A percentile compares a stretch with the other conserved stretches of the same genome.
Evolutionary conservation across 2,113 vertebrate species (phyloP).

Genomic region (Pelecanoides urinatrix): DNA sequence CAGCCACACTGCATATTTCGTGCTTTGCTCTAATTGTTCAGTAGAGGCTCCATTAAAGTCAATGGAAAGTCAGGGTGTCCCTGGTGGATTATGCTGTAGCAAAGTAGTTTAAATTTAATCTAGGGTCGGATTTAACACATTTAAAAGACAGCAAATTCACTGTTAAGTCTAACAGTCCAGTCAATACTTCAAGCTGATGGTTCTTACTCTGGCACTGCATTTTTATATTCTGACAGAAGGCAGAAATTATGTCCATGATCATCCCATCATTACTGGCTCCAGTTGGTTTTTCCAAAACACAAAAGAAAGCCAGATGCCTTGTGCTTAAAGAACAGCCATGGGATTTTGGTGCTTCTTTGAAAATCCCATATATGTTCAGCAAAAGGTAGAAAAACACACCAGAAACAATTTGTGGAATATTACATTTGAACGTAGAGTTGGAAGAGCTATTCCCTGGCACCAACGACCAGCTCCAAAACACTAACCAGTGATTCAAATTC

Average conservation of each 20-base stretch:
- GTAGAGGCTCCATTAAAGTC: conserved; percentile 41
- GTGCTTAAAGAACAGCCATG: not conserved
- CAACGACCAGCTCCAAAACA: not conserved
- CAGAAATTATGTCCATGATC: not conserved
- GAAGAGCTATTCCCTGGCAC: not conserved
- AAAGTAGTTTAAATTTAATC: conserved; percentile 65
- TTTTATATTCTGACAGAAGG: conserved; percentile 27
- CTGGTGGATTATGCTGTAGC: conserved; percentile 15
- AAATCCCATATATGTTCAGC: not conserved
- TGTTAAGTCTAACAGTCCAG: conserved; percentile 34
- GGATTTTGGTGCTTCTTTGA: not conserved
- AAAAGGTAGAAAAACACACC: not conserved
- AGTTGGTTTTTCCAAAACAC: not conserved
- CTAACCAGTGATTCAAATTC: not conserved
- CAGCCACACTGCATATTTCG: not conserved
- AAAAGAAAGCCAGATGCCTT: not conserved
- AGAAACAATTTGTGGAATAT: not conserved
- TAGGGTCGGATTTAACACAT: conserved; percentile 45
- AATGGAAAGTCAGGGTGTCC: conserved; percentile 42
- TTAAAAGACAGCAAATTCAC: conserved; percentile 58
- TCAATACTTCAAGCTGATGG: conserved; percentile 28
- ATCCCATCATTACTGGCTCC: not conserved
- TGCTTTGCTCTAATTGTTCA: conserved; percentile 46
- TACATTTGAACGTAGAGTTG: not conserved
- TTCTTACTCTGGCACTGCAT: not conserved